These are phyloP conservation scores for Mormyrus lacerda DNA, from an alignment of 2,113 vertebrate genomes.

Conservation along the genomic window DNA sequence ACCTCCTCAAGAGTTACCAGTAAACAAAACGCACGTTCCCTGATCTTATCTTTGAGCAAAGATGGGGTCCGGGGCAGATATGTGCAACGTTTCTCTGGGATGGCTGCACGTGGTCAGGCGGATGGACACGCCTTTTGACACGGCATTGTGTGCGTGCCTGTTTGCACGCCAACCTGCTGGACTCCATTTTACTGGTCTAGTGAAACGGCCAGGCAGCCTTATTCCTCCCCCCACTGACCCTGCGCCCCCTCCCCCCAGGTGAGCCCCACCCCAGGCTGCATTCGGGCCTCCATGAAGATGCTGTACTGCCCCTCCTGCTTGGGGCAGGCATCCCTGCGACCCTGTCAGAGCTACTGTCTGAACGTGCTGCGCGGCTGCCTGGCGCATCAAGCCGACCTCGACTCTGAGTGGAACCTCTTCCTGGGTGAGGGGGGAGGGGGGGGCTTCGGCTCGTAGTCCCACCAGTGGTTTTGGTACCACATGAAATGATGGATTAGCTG, in stretches of 20 bases:
- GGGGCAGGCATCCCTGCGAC: slow-evolving; percentile 83
- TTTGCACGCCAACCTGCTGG: too few relatives aligned
- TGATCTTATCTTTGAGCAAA: neutral
- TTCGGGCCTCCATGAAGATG: slow-evolving; percentile 85
- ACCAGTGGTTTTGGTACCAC: neutral
- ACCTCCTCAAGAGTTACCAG: neutral
- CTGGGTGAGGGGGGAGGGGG: slow-evolving; percentile 68
- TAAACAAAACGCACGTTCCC: neutral
- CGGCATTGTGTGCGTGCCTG: neutral
- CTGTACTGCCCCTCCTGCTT: slow-evolving; percentile 88
- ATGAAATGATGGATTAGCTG: neutral
- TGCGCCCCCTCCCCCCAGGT: slow-evolving; percentile 58
- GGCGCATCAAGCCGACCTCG: slow-evolving; percentile 91
- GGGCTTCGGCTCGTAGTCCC: neutral
- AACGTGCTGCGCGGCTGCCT: slow-evolving; percentile 94
- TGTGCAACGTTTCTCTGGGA: neutral
- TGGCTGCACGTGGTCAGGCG: neutral
- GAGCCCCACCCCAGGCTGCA: slow-evolving; percentile 76
- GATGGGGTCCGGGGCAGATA: too few relatives aligned
- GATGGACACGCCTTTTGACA: neutral
- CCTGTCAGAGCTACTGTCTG: slow-evolving; percentile 94
- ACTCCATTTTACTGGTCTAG: neutral
- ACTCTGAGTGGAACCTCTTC: slow-evolving; percentile 91
- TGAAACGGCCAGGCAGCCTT: too few relatives aligned
- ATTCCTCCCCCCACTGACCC: neutral